Conservation (phyloP, 2,888 invertebrate species). For the Lingula anatina region DNA sequence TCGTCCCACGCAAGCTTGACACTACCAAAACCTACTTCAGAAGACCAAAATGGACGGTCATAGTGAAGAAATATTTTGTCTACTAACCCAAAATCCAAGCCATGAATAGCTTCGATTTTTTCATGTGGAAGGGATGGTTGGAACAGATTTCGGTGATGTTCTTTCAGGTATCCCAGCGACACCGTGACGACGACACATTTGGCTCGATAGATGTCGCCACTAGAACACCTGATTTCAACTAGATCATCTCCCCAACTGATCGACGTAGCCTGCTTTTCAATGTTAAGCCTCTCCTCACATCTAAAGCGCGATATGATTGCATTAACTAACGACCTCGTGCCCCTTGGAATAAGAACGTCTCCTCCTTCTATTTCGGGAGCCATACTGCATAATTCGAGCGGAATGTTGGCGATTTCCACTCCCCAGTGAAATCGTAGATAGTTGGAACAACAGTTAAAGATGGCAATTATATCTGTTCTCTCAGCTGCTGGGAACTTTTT, state of each 20-base stretch:
- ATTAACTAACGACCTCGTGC: conserved; percentile 58
- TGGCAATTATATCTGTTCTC: too few relatives aligned
- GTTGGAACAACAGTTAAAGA: too few relatives aligned
- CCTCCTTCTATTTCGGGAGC: too few relatives aligned
- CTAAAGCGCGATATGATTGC: conserved; percentile 54
- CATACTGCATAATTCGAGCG: too few relatives aligned
- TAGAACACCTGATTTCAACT: too few relatives aligned
- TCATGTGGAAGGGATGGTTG: conserved; percentile 66
- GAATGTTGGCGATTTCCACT: too few relatives aligned
- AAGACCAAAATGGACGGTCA: conserved; percentile 68
- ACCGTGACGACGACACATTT: conserved; percentile 72
- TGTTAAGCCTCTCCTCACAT: conserved; percentile 46
- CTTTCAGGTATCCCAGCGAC: too few relatives aligned
- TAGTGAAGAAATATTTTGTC: conserved; percentile 78
- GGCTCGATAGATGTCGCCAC: conserved; percentile 55
- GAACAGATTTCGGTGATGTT: conserved; percentile 67
- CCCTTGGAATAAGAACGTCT: conserved; percentile 62
- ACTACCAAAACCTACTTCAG: conserved; percentile 61
- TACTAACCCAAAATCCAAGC: conserved; percentile 68
- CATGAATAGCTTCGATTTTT: conserved; percentile 66
- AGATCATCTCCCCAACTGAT: conserved; percentile 63
- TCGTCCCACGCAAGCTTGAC: conserved; percentile 27
- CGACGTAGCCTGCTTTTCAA: conserved; percentile 65
- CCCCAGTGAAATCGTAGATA: too few relatives aligned
- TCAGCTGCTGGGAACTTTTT: too few relatives aligned